phyloP scores from a whole-genome alignment of 1,140 invertebrate genomes.

The Calliphora vicina region DNA sequence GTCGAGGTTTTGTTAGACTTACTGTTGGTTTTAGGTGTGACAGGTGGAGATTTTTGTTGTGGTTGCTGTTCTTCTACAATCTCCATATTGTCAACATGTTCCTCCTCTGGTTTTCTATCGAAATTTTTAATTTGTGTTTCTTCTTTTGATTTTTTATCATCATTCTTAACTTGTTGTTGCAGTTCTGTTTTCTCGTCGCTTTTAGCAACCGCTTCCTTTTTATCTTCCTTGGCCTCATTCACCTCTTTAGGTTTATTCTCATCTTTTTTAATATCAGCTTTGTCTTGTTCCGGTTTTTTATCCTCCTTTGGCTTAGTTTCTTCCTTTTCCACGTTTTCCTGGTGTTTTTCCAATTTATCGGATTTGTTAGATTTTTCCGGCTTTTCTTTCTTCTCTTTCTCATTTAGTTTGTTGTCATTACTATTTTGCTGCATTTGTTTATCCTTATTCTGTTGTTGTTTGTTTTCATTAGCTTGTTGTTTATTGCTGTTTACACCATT shows the following conservation, averaged over 20 bases:
- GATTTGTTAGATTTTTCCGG: conserved; percentile 4
- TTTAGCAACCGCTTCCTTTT: conserved; percentile 39
- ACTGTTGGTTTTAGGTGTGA: conserved; percentile 17
- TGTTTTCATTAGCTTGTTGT: conserved; percentile 44
- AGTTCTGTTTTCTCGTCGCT: not conserved
- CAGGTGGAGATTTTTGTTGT: not conserved
- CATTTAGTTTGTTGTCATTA: conserved; percentile 39
- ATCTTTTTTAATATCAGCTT: not conserved
- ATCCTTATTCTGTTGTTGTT: conserved; percentile 25
- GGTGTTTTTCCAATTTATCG: not conserved
- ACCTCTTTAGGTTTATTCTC: not conserved
- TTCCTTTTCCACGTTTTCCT: conserved; percentile 16
- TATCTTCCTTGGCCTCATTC: conserved; percentile 27
- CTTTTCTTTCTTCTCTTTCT: conserved; percentile 43
- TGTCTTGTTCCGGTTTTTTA: conserved; percentile 1
- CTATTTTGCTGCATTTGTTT: conserved; percentile 48
- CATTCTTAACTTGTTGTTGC: not conserved
- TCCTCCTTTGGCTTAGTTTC: conserved; percentile 25
- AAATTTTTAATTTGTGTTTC: not conserved
- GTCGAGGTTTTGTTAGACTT: conserved; percentile 36
- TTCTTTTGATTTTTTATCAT: conserved; percentile 34
- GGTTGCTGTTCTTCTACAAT: conserved; percentile 26
- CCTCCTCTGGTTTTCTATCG: not conserved
- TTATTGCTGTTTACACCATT: conserved; percentile 49
- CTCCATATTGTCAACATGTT: conserved; percentile 13